Conservation (phyloP, 2,113 vertebrate species). For the Hyaena hyaena region DNA sequence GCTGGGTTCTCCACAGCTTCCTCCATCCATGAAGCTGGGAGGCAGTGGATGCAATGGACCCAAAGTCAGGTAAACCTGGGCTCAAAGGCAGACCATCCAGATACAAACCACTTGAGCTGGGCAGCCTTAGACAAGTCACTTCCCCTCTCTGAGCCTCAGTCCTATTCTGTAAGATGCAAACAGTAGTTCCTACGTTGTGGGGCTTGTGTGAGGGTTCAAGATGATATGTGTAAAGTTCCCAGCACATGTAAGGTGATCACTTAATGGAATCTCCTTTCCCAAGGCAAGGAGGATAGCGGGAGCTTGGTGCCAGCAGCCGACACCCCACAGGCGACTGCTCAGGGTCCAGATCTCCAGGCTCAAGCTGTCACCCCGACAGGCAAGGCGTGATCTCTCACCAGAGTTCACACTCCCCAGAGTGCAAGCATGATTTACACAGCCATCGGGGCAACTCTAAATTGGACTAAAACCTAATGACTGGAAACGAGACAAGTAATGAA, state of each 20-base stretch:
- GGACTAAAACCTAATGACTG: slow-evolving; percentile 77
- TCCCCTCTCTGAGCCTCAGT: neutral
- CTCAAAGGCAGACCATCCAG: neutral
- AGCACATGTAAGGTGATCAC: neutral
- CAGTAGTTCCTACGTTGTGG: neutral
- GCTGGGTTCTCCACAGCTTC: neutral
- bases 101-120: neutral
- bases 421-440: slow-evolving; percentile 58
- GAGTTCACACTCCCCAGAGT: slow-evolving; percentile 31
- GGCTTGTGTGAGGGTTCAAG: neutral
- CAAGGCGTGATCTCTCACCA: neutral
- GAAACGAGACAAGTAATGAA: slow-evolving; percentile 71
- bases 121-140: neutral
- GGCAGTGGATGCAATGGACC: neutral
- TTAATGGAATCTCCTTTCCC: neutral
- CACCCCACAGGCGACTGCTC: neutral
- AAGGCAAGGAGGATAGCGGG: neutral
- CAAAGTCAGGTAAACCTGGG: neutral
- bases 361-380: neutral
- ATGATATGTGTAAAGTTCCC: neutral
- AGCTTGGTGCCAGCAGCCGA: fast-evolving
- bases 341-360: neutral
- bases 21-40: neutral
- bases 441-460: slow-evolving; percentile 46
- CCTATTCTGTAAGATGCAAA: neutral